Evolutionary conservation across 1,140 invertebrate genomes (phyloP), one percentile per base, ranked within the genome.

Genomic region (Meloidogyne hapla): DNA sequence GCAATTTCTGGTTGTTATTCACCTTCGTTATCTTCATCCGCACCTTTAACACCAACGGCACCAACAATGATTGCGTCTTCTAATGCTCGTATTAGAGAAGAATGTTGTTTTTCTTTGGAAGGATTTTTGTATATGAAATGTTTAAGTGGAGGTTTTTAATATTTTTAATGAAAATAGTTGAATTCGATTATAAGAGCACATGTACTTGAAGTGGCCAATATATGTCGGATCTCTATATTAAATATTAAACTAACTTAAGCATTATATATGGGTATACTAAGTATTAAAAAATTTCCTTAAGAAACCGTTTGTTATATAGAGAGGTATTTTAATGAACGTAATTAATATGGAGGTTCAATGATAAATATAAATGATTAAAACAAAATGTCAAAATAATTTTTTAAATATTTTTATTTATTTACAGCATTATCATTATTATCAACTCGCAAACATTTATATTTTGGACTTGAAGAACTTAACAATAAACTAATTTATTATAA

Each of bases 391-490:
- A 40, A 66, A 66, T 5, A 33, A 33, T n/a, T 21, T 10, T n/a
- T 9, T 21, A 40, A 74, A 15, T 8, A 70, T 74, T 70, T 61
- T 8, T 42, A n/a, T 68, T 13, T 18, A 8, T 63, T 79, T 84
- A 77, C 76, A 84, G 85, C 84, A n/a, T 63, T 87, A 9, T 80
- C 71, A 4, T 64, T 83, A 23, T 73, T 87, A n/a, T 66, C 74
- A 62, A 76, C 80, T 6, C 73, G 75, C 25, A 85, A 85, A 66
- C 69, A 77, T 23, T 66, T 79, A 18, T 85, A 83, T 71, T 85
- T 86, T 72, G 83, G 79, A 25, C 68, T 85, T 56, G 84, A 85
- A 45, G 84, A 85, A 69, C 42, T 77, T 40, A 72, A 45, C 23
- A 76, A 79, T 40, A 61, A 76, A 62, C 70, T 85, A n/a, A 48